These are phyloP conservation scores for Cepaea nemoralis DNA, from an alignment of 1,140 invertebrate species.

Conservation along the genomic window DNA sequence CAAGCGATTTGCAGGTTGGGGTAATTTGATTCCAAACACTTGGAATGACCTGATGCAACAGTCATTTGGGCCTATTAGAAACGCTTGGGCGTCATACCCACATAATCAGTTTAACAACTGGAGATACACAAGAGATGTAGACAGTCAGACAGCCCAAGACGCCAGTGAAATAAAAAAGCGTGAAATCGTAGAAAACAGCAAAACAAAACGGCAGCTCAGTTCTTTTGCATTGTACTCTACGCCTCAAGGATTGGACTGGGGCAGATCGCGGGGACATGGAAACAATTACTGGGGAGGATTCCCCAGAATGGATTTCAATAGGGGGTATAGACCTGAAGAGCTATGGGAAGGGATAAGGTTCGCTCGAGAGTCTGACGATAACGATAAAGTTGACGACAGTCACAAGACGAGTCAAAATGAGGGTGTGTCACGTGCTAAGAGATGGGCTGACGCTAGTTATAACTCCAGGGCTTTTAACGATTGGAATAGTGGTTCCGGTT, in stretches of 20 bases:
- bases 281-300: neutral
- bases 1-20: neutral
- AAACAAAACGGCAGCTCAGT: neutral
- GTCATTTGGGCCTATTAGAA: neutral
- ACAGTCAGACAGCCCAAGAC: neutral
- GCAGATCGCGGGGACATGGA: neutral
- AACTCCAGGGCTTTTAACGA: neutral
- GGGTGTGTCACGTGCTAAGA: neutral
- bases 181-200: neutral
- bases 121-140: neutral
- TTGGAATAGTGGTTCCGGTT: neutral
- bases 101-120: neutral
- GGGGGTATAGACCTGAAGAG: neutral
- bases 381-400: neutral
- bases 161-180: neutral
- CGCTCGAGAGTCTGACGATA: neutral
- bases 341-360: neutral
- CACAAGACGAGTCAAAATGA: neutral
- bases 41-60: neutral
- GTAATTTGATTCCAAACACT: neutral
- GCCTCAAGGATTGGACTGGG: neutral
- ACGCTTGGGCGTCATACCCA: neutral
- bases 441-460: neutral
- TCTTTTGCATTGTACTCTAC: neutral
- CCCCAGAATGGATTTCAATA: neutral